phyloP scores from a whole-genome alignment of 2,888 invertebrate genomes.

The Andrena minutula region DNA sequence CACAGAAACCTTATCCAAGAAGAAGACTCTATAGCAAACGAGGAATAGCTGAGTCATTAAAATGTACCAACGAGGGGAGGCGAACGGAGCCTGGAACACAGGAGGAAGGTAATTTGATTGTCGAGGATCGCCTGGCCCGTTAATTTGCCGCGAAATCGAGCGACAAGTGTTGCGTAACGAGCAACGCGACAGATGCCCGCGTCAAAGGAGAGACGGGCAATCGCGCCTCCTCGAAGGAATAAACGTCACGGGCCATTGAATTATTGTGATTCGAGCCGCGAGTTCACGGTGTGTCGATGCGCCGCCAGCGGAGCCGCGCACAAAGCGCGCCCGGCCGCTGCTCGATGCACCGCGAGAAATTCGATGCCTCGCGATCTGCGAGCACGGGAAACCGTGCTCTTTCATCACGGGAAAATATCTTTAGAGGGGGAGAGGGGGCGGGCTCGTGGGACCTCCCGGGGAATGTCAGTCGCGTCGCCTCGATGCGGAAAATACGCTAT shows the following conservation, averaged over 20 bases:
- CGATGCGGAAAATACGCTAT: conserved; percentile 26
- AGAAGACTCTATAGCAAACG: background rate
- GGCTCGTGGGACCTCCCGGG: background rate
- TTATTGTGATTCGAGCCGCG: conserved; percentile 65
- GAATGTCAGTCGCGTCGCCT: conserved; percentile 19
- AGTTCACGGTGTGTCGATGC: conserved; percentile 38
- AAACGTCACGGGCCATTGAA: conserved; percentile 58
- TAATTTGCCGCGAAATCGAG: too few species aligned
- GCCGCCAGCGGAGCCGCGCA: conserved; percentile 37
- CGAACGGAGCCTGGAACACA: background rate
- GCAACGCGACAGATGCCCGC: background rate
- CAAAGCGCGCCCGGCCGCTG: conserved; percentile 54
- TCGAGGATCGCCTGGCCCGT: too few species aligned
- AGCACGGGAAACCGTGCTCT: conserved; percentile 56
- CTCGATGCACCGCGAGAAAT: conserved; percentile 66
- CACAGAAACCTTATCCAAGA: background rate
- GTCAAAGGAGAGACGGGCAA: background rate
- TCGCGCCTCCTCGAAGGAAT: conserved; percentile 32
- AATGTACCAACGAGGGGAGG: background rate
- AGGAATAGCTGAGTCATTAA: background rate
- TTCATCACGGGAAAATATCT: conserved; percentile 41
- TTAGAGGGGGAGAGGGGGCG: conserved; percentile 3
- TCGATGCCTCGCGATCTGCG: conserved; percentile 49
- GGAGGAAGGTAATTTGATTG: too few species aligned
- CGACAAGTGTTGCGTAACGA: conserved; percentile 16